Base-by-base conservation (phyloP, 2,113 vertebrate genomes). In the Xenopus laevis region DNA sequence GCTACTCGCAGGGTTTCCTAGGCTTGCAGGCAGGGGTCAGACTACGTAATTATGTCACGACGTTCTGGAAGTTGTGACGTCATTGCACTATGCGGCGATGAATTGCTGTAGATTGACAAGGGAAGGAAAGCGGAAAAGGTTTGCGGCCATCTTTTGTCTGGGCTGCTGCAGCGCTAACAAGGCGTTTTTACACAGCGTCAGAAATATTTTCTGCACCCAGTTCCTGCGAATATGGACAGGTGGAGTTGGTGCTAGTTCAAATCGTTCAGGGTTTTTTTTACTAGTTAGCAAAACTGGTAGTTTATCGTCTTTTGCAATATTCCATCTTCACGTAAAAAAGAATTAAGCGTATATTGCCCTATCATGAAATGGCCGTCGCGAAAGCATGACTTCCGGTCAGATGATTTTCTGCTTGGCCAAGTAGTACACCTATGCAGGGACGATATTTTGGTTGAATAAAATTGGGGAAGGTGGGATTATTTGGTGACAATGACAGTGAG, bases 1-100 rank as follows among this genome's bases (percentile, higher is more conserved):
- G 86, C 85, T 92, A 82, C 74, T 83, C 78, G 83, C 90, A 89
- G 91, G 92, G 91, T 89, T 91, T 92, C 89, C 89, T 82, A 83
- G 30, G 77, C 89, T 83, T 59, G 40, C 58, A 66, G 78, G 78
- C 91, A 93, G 87, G 92, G 91, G 86, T 91, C 80, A 70, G 80
- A 71, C 16, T 88, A 79, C 74, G 40, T 27, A 10, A 10, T 79
- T 59, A 84, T 82, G 84, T 85, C 81, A 86, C 15, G 78, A 13
- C 85, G 83, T 18, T 78, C 63, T 10, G 27, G 53, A 62, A 55
- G 2, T 11, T 10, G 13, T 47, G 2, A 47, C 6, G 46, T 13
- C 2, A 47, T 47, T 47, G 9, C 46, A 11, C 9, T 11, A 47
- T 2, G 11, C 21, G 46, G 44, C 52, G 46, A 55, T 50, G 40